These are phyloP conservation scores for Pachypsylla venusta DNA, from an alignment of 1,140 invertebrate genomes.

Conservation along the genomic window DNA sequence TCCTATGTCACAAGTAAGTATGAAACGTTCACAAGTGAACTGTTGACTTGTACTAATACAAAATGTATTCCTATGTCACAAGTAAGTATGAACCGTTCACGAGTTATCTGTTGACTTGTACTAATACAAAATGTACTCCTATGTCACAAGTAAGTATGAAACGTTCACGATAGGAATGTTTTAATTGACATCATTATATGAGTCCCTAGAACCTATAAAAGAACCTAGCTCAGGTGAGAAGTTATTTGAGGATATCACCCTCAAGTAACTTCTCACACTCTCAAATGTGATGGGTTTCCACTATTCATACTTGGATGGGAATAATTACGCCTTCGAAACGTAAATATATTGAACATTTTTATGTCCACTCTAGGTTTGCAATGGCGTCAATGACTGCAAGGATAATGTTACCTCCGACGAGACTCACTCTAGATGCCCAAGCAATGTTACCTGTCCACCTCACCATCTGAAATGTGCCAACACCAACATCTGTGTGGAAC, in stretches of 20 bases:
- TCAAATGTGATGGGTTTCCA: no score
- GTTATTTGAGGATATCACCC: no score
- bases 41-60: no score
- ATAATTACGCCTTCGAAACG: no score
- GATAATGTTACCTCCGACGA: constrained; percentile 84
- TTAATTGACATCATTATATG: no score
- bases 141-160: constrained; percentile 49
- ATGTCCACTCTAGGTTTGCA: constrained; percentile 49
- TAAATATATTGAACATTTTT: no score
- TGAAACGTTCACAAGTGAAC: constrained; percentile 55
- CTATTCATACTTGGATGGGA: no score
- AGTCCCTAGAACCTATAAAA: no score
- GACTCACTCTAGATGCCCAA: constrained; percentile 67
- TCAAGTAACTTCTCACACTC: no score
- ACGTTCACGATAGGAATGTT: no score
- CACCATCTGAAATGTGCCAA: constrained; percentile 83
- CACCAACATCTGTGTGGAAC: constrained; percentile 89
- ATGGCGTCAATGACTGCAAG: constrained; percentile 88
- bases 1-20: constrained; percentile 43
- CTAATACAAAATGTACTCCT: constrained; percentile 29
- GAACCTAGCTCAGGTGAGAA: no score
- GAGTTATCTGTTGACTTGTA: neutral
- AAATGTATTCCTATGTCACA: constrained; percentile 44
- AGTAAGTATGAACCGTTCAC: constrained; percentile 30
- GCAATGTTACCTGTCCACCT: constrained; percentile 68